Evolutionary conservation across 2,888 invertebrate species (phyloP), one percentile per base, ranked within the genome.

Genomic region (Eristalinus aeneus): DNA sequence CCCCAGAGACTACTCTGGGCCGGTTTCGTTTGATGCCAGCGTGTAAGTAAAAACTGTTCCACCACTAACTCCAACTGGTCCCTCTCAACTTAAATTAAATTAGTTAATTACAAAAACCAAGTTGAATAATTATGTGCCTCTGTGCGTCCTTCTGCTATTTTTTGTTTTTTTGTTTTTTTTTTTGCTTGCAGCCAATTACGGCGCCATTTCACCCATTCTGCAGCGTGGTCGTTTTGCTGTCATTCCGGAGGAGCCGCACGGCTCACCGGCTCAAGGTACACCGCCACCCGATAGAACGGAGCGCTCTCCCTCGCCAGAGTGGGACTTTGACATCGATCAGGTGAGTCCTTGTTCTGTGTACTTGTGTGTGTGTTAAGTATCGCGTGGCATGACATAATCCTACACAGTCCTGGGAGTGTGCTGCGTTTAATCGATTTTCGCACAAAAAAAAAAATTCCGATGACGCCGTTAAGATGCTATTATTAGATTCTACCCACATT

Each of bases 191-290:
- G 93, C 91, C 72, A 92, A 92, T 89, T 93, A 93, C 90, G 92
- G 93, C 84, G 92, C 92, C 79, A 92, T 92, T 88, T 93, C 93
- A 20, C 93, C 93, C 53, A 90, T 92, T 86, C 82, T 93, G 75
- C 93, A 92, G 88, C 90, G 93, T 69, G 93, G 93, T 65, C 90
- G 93, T 69, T 93, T 93, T 87, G 93, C 93, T 88, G 93, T 93
- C 82, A 93, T 93, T 89, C 93, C 93, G 60, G 93, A 93, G 83
- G 94, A 94, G 89, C 94, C 94, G 56, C 91, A 91, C 77, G 91
- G 92, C 56, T 92, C 92, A 6, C 91, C 92, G 63, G 92, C 92
- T 23, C 89, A 92, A 63, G 88, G 90, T 74, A 90, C 91, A 16
- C 91, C 91, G 34, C 90, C 90, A 1, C 88, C 90, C 10, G 89